Base-by-base conservation (phyloP, 2,113 vertebrate genomes). In the Spilogale gracilis region DNA sequence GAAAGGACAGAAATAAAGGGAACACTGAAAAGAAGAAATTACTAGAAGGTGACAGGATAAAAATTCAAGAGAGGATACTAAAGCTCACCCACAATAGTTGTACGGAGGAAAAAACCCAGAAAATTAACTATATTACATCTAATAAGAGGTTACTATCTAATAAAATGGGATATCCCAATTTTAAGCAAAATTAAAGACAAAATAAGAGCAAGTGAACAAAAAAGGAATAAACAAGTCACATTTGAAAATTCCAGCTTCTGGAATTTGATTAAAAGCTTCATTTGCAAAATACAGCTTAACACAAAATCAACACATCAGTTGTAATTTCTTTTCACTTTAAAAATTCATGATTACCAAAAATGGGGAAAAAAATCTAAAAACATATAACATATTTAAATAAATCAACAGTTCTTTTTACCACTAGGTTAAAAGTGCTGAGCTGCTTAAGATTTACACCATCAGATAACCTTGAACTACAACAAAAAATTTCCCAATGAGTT, bases 161-260 rank as follows among this genome's bases (percentile, higher is more conserved):
- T 92, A 58, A 88, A 92, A 50, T 0, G 50, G 14, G 60, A 76
- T 6, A 96, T 58, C 58, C 32, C 74, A 63, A 78, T 58, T 86
- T 82, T 56, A 96, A 91, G 56, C 6, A 78, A 89, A 90, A 89
- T 63, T 82, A 14, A 25, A 93, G 54, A 76, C 1, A 54, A 11
- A 96, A 65, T 86, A 92, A 95, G 67, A 92, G 56, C 50, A 84
- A 91, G 54, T 32, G 61, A 95, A 38, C 16, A 81, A 93, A 67
- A 25, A 89, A 71, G 50, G 48, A 63, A 54, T 0, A 92, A 43
- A 60, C 1, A 45, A 69, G 45, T 89, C 25, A 69, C 11, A 92
- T 89, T 14, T 82, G 65, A 86, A 96, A 79, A 3, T 14, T 80
- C 73, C 54, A 67, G 60, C 30, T 95, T 63, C 60, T 27, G 38